phyloP scores from a whole-genome alignment of 2,888 invertebrate species.

The Boloria euphrosyne region DNA sequence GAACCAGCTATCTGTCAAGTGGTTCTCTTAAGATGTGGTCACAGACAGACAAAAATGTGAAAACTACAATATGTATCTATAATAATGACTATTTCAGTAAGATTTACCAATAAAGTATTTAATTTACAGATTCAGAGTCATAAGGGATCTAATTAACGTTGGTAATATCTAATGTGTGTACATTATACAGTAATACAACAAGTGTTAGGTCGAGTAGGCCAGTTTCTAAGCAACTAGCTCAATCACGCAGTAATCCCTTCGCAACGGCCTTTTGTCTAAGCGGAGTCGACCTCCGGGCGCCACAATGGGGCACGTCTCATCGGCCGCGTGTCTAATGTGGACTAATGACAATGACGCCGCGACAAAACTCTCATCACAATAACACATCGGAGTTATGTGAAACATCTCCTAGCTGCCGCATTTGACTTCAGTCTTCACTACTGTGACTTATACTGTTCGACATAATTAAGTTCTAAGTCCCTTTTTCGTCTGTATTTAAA shows the following conservation, averaged over 20 bases:
- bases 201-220: background rate
- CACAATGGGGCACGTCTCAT: slow-evolving; percentile 49
- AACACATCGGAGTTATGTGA: slow-evolving; percentile 2
- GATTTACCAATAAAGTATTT: no score
- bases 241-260: background rate
- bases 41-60: no score
- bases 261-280: slow-evolving; percentile 23
- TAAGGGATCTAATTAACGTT: no score
- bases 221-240: slow-evolving; percentile 17
- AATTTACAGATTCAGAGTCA: no score
- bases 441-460: no score
- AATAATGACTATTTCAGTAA: no score
- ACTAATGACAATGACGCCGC: slow-evolving; percentile 53
- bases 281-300: slow-evolving; percentile 25
- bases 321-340: slow-evolving; percentile 65
- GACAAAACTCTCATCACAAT: slow-evolving; percentile 19
- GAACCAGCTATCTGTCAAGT: no score
- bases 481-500: no score
- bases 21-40: no score
- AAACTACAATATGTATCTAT: no score
- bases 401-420: slow-evolving; percentile 14
- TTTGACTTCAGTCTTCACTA: slow-evolving; percentile 4
- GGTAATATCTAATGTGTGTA: no score
- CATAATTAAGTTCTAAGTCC: no score
- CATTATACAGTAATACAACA: background rate